These are phyloP conservation scores for Dreissena rostriformis DNA, from an alignment of 1,140 invertebrate species.

Conservation along the genomic window DNA sequence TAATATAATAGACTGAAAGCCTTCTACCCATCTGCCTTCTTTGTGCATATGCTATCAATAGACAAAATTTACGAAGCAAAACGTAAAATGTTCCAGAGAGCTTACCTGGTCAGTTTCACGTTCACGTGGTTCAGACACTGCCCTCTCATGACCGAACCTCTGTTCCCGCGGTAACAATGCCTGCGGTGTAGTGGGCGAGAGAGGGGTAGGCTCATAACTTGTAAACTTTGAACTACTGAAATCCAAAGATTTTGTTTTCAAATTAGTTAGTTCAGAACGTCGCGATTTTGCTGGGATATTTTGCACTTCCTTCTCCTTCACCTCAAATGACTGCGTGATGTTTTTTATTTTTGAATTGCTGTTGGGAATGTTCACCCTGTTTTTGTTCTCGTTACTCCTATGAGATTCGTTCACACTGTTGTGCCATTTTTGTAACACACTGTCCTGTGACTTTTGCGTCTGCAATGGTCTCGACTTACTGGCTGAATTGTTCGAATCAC, in stretches of 20 bases:
- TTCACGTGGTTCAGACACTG: background rate
- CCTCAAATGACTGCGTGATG: slow-evolving; percentile 70
- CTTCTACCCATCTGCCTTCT: too few species aligned
- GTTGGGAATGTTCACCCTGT: background rate
- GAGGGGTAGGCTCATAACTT: slow-evolving; percentile 27
- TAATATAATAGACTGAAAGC: too few species aligned
- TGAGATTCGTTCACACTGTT: slow-evolving; percentile 42
- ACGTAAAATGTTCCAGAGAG: too few species aligned
- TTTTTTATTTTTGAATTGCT: slow-evolving; percentile 60
- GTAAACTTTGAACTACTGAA: slow-evolving; percentile 32
- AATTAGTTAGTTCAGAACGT: slow-evolving; percentile 42
- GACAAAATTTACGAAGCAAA: too few species aligned
- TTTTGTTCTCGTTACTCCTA: slow-evolving; percentile 40
- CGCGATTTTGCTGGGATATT: slow-evolving; percentile 22
- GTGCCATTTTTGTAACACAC: slow-evolving; percentile 24
- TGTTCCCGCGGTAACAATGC: slow-evolving; percentile 34
- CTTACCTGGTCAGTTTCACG: background rate
- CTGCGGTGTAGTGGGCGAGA: slow-evolving; percentile 43
- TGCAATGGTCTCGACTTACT: slow-evolving; percentile 1
- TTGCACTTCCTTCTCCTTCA: slow-evolving; percentile 61
- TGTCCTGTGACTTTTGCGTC: slow-evolving; percentile 9
- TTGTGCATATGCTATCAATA: too few species aligned
- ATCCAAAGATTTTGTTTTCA: slow-evolving; percentile 47
- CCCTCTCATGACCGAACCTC: slow-evolving; percentile 3
- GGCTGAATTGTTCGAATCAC: background rate